Conservation (phyloP, 2,888 invertebrate species). For the Choreutis nemorana region DNA sequence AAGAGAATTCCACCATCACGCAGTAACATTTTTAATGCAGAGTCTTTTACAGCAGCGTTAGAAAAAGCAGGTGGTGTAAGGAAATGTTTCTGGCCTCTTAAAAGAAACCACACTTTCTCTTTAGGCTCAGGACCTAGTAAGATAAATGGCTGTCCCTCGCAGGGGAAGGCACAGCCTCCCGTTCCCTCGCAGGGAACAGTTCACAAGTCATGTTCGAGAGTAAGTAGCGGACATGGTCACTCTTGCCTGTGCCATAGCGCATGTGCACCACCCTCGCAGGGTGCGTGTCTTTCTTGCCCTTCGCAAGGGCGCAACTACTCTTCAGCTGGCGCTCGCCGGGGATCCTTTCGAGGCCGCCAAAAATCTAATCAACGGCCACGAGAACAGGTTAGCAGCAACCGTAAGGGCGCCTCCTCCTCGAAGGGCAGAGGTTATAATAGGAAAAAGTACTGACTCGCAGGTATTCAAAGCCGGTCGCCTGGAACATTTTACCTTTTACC, state of each 20-base stretch:
- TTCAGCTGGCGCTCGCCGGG: background rate
- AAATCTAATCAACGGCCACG: too few species aligned
- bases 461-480: slow-evolving; percentile 9
- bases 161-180: slow-evolving; percentile 5
- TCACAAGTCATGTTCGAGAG: background rate
- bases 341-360: slow-evolving; percentile 5
- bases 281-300: slow-evolving; percentile 1
- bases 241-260: slow-evolving; percentile 3
- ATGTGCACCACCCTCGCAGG: too few species aligned
- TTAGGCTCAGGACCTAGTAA: too few species aligned
- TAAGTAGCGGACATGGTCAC: background rate
- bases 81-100: too few species aligned
- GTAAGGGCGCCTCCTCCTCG: background rate
- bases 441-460: slow-evolving; percentile 9
- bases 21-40: too few species aligned
- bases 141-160: slow-evolving; percentile 9
- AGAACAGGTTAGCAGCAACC: background rate
- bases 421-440: slow-evolving; percentile 1
- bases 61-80: too few species aligned
- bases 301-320: background rate
- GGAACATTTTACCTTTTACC: slow-evolving; percentile 10
- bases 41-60: too few species aligned
- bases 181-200: slow-evolving; percentile 9
- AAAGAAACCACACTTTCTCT: too few species aligned
- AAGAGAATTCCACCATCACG: too few species aligned